phyloP scores from a whole-genome alignment of 2,888 invertebrate genomes.

The Petrolisthes cinctipes region DNA sequence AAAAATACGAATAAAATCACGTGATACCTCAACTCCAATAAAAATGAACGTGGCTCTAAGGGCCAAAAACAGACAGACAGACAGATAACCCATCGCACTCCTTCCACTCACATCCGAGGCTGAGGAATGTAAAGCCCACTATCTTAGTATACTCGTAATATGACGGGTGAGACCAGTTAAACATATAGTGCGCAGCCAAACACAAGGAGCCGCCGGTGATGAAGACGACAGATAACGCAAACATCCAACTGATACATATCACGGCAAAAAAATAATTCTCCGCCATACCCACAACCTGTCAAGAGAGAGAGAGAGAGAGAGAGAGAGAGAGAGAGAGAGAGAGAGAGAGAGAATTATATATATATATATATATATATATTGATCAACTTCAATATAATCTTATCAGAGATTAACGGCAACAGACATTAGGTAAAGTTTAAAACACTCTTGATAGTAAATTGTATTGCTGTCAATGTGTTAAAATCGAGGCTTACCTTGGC shows the following conservation, averaged over 20 bases:
- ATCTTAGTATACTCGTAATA: neutral
- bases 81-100: no score
- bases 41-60: no score
- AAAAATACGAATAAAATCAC: no score
- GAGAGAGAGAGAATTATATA: no score
- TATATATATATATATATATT: constrained; percentile 18
- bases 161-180: neutral
- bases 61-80: no score
- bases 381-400: neutral
- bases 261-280: neutral
- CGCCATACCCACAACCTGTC: neutral
- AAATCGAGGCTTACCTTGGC: constrained; percentile 6
- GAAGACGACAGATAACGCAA: neutral
- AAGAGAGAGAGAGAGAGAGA: no score
- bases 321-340: no score
- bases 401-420: neutral
- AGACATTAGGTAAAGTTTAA: neutral
- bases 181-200: neutral
- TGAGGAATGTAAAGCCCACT: neutral
- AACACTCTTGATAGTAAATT: no score
- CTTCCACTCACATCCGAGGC: neutral
- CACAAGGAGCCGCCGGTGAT: neutral
- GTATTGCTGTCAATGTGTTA: no score
- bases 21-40: no score
- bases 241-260: no score